Base-by-base conservation (phyloP, 2,888 invertebrate genomes). In the Drosophila sordidula region DNA sequence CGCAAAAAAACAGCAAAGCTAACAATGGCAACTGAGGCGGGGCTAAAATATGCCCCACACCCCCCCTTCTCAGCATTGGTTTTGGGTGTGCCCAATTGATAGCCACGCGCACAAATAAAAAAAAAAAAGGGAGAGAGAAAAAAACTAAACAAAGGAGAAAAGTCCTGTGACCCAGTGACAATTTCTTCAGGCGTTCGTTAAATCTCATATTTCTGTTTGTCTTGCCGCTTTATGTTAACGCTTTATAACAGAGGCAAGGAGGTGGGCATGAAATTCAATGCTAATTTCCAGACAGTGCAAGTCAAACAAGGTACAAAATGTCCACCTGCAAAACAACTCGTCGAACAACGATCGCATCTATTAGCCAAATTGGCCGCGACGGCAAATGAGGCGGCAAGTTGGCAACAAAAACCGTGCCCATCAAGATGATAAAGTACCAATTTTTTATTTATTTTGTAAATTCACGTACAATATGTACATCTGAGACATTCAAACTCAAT, bases 171-270 rank as follows among this genome's bases (percentile, higher is more conserved):
- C 25, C 45, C 56, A 62, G 26, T 55, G 45, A 63, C 59, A 50
- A 70, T 66, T 64, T 61, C 6, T 5, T 18, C 36, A 32, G 39
- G 45, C 55, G 16, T 59, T 51, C 70, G 57, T 74, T 69, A 89
- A 89, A 89, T 89, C 84, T 89, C 89, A 56, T 70, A 87, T 89
- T 66, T 82, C 55, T 70, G 59, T 68, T 78, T 73, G 45, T 38
- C 59, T 58, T 41, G 44, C 52, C 52, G 36, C 63, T 64, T 41
- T 46, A 32, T 46, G 32, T 45, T 42, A 34, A 49, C 32, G 46
- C 22, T 18, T 41, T 52, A 44, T 49, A 11, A 14, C 22, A 32
- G n/a, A 14, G 29, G 29, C 8, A 8, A 6, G 12, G 18, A 14
- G 6, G 25, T 9, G 22, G 12, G 6, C 6, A 6, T 72, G 84